Evolutionary conservation across 2,888 invertebrate genomes (phyloP).

Genomic region (Drosophila anceps): DNA sequence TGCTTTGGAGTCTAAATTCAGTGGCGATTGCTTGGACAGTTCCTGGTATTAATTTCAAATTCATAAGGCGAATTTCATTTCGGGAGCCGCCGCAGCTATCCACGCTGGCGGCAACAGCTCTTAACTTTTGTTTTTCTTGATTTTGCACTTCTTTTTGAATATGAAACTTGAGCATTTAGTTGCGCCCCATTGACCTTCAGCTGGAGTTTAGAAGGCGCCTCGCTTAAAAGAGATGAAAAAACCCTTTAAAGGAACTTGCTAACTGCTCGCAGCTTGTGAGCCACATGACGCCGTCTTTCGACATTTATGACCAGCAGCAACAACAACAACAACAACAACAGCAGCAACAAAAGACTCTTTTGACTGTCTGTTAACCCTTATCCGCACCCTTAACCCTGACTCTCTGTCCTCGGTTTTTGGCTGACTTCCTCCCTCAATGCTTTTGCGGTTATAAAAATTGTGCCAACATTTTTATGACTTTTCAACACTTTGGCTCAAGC

Average conservation of each 20-base stretch:
- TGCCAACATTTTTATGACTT: constrained; percentile 81
- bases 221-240: neutral
- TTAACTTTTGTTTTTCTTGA: neutral
- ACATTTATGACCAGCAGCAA: constrained; percentile 54
- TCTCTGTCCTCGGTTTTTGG: neutral
- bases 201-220: constrained; percentile 60
- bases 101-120: constrained; percentile 58
- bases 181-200: constrained; percentile 71
- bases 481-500: constrained; percentile 72
- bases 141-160: neutral
- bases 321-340: constrained; percentile 20
- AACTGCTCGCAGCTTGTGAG: constrained; percentile 29
- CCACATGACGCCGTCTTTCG: constrained; percentile 69
- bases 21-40: constrained; percentile 82
- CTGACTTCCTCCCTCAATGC: constrained; percentile 43
- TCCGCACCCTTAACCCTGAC: neutral
- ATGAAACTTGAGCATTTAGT: constrained; percentile 48
- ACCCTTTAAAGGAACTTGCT: constrained; percentile 18
- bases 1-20: constrained; percentile 54
- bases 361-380: constrained; percentile 2
- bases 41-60: constrained; percentile 80
- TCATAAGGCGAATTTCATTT: constrained; percentile 76
- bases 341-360: constrained; percentile 12
- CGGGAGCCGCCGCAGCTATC: constrained; percentile 57
- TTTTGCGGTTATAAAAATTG: constrained; percentile 74